Conservation (phyloP, 2,797 vertebrate species). For the Decapterus maruadsi region DNA sequence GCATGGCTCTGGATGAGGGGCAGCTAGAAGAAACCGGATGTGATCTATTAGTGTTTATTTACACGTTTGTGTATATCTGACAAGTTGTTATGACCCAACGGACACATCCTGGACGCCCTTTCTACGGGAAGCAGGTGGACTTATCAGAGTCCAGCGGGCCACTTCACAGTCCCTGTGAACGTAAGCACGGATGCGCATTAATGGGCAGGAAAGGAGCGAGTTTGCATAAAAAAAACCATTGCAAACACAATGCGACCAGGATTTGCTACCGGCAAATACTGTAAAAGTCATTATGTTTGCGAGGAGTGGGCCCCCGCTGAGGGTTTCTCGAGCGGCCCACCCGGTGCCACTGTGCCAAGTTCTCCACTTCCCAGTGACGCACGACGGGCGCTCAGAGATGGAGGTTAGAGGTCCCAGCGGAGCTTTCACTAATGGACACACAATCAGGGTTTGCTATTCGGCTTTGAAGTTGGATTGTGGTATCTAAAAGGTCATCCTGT, state of each 20-base stretch:
- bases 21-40: neutral
- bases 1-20: neutral
- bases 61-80: neutral
- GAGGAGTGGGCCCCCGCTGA: neutral
- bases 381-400: conserved; percentile 32
- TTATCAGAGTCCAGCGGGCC: conserved; percentile 40
- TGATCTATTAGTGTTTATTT: conserved; percentile 24
- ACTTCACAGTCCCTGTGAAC: conserved; percentile 15
- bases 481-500: conserved; percentile 31
- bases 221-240: conserved; percentile 1
- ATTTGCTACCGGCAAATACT: conserved; percentile 34
- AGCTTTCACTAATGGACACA: conserved; percentile 33
- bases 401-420: conserved; percentile 45
- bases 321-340: conserved; percentile 12
- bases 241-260: conserved; percentile 68
- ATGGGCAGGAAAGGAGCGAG: conserved; percentile 68
- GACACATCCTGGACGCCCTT: conserved; percentile 56
- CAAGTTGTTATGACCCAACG: conserved; percentile 34
- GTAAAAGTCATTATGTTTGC: conserved; percentile 44
- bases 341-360: conserved; percentile 43
- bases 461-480: conserved; percentile 11
- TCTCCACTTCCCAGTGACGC: conserved; percentile 72
- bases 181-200: conserved; percentile 57
- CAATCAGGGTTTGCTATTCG: conserved; percentile 3
- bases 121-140: conserved; percentile 64